These are phyloP conservation scores for Drosophila siamana DNA, from an alignment of 2,888 invertebrate genomes.

Conservation along the genomic window DNA sequence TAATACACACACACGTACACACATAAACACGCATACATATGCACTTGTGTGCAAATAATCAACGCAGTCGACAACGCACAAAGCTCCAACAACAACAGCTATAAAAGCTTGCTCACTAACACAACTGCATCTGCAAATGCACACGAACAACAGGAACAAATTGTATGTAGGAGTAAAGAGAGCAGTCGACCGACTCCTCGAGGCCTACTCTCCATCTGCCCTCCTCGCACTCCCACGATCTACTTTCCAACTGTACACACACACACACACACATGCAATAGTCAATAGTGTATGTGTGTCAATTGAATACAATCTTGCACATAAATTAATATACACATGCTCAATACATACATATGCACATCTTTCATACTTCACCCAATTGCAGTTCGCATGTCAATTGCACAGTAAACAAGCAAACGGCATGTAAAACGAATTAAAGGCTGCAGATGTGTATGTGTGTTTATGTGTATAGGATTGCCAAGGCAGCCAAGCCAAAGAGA, in stretches of 20 bases:
- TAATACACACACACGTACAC: conserved; percentile 61
- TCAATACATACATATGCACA: conserved; percentile 11
- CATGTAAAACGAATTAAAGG: conserved; percentile 72
- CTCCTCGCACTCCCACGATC: background rate
- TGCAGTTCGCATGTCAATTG: conserved; percentile 49
- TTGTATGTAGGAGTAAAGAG: background rate
- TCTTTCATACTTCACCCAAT: conserved; percentile 50
- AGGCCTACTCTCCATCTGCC: conserved; percentile 30
- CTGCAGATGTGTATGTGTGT: conserved; percentile 19
- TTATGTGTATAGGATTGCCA: conserved; percentile 10
- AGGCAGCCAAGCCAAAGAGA: conserved; percentile 5
- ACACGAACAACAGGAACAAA: conserved; percentile 20
- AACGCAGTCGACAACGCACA: conserved; percentile 56
- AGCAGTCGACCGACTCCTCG: conserved; percentile 1
- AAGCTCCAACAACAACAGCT: conserved; percentile 48
- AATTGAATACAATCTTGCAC: conserved; percentile 63
- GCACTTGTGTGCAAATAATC: conserved; percentile 47
- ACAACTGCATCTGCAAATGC: conserved; percentile 44
- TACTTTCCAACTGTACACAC: background rate
- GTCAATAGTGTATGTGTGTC: conserved; percentile 59
- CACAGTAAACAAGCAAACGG: conserved; percentile 55
- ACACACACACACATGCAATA: background rate
- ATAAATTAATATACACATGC: conserved; percentile 19
- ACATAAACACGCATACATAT: conserved; percentile 52
- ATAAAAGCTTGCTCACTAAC: conserved; percentile 40